Base-by-base conservation (phyloP, 1,140 invertebrate species). In the Metopolophium dirhodum region DNA sequence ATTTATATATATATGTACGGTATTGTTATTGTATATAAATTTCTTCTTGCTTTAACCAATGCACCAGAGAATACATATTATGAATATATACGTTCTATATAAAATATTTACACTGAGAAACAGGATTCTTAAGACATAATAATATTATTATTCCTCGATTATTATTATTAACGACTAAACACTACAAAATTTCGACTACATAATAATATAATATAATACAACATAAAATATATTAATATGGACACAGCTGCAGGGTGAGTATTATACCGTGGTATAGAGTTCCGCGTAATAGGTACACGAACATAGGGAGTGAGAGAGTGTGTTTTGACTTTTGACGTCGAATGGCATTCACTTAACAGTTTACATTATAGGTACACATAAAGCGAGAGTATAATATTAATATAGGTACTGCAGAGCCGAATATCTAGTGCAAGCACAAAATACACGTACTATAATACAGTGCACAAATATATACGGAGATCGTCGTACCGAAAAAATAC, bases 21-120 rank as follows among this genome's bases (percentile, higher is more conserved):
- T 35, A 82, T 91, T 47, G 11, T 49, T 77, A 30, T 85, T 57
- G 82, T 86, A 83, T 86, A 93, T 86, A 93, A 51, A 93, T 93
- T 49, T 93, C 91, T 93, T 93, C 91, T 85, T 41, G 82, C 77
- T 93, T 82, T 85, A 93, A 93, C 91, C 91, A 41, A 83, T 93
- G 91, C 91, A 93, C 91, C 91, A 93, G 82, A 93, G 77, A 86
- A 86, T 57, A 90, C 30, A 61, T 61, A 90, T 54, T 41, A 61
- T 90, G 22, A 49, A 41, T 51, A n/a, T 85, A 87, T 87, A 88
- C 20, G 30, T 88, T 49, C 47, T 88, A 88, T 88, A n/a, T 18
- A 49, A 45, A 47, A 88, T 88, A 88, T 88, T 49, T 88, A 88
- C 86, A 88, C n/a, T 49, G 47, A 88, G 51, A 89, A 89, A 89